Conservation (phyloP, 2,797 vertebrate genomes). For the Odontamblyopus lacepedii region DNA sequence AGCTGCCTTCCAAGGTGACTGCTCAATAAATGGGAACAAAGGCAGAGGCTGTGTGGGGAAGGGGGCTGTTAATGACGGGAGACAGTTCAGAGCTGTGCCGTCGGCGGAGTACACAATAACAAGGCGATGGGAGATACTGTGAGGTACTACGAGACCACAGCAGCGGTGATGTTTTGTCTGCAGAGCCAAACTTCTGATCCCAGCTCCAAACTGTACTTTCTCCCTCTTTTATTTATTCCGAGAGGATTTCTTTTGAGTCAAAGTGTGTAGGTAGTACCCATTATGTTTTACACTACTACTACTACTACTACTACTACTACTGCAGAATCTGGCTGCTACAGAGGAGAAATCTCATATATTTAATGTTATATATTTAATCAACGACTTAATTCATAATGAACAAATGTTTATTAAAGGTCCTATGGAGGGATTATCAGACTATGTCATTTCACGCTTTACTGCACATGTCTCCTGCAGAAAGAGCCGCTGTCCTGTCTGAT, state of each 20-base stretch:
- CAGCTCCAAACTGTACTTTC: background rate
- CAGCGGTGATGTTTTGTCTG: constrained; percentile 3
- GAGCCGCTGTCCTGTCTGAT: too few relatives aligned
- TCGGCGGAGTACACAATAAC: background rate
- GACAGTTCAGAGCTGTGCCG: constrained; percentile 13
- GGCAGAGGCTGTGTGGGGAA: constrained; percentile 8
- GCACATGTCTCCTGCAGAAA: too few relatives aligned
- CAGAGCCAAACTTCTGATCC: constrained; percentile 8
- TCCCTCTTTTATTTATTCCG: background rate
- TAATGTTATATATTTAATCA: too few relatives aligned
- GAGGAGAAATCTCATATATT: too few relatives aligned
- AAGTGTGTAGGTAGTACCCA: background rate
- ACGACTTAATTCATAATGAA: too few relatives aligned
- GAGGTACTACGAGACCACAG: background rate
- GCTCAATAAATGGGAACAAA: constrained; percentile 34
- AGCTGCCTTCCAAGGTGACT: constrained; percentile 59
- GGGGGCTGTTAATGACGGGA: constrained; percentile 26
- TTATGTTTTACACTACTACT: background rate
- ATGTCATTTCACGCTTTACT: too few relatives aligned
- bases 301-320: background rate
- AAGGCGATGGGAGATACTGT: background rate
- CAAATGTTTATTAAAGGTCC: too few relatives aligned
- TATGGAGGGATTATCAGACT: too few relatives aligned
- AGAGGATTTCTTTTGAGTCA: background rate
- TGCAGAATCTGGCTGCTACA: background rate